Conservation (phyloP, 1,140 invertebrate genomes). For the Papilio machaon region DNA sequence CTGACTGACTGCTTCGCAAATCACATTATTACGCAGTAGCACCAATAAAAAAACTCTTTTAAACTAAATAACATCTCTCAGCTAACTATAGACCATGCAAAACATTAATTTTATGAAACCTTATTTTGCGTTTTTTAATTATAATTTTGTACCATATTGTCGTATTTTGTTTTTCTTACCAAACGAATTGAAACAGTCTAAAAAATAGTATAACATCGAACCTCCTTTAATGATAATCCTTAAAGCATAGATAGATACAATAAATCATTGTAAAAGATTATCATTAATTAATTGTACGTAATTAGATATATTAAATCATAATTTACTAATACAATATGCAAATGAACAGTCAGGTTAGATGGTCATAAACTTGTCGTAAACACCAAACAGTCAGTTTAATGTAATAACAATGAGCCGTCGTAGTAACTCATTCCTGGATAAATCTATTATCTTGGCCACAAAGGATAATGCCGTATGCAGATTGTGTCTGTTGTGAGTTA, state of each 20-base stretch:
- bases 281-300: not conserved
- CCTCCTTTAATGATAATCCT: too few species aligned
- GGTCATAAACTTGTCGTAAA: conserved; percentile 54
- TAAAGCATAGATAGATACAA: not conserved
- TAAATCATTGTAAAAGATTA: not conserved
- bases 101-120: not conserved
- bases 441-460: conserved; percentile 36
- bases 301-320: conserved; percentile 19
- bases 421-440: conserved; percentile 26
- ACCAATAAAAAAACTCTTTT: not conserved
- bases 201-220: too few species aligned
- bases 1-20: conserved; percentile 3
- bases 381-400: conserved; percentile 36
- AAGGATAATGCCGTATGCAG: conserved; percentile 34
- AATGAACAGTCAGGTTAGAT: conserved; percentile 51
- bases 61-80: not conserved
- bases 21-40: not conserved
- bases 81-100: not conserved
- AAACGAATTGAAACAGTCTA: too few species aligned
- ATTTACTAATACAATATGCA: conserved; percentile 54
- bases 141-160: too few species aligned
- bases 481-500: conserved; percentile 27
- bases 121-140: too few species aligned
- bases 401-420: conserved; percentile 44
- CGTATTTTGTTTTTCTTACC: too few species aligned